These are phyloP conservation scores for Nomada flava DNA, from an alignment of 2,888 invertebrate species.

Conservation along the genomic window DNA sequence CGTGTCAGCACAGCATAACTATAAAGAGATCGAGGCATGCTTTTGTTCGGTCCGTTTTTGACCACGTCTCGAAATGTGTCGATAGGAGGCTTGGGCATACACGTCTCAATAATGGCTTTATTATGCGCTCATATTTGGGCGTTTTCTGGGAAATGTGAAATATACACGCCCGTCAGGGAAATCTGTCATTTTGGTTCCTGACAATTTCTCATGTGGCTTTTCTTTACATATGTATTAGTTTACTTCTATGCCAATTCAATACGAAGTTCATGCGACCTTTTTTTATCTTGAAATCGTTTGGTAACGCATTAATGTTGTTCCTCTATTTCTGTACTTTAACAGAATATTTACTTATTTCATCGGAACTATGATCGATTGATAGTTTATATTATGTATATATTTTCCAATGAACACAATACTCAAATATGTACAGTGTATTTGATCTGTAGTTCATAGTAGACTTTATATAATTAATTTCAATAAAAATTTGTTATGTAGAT, in stretches of 20 bases:
- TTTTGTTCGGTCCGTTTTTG: constrained; percentile 67
- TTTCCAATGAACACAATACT: no score
- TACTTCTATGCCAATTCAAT: background rate
- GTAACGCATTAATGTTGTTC: no score
- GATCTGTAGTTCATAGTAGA: no score
- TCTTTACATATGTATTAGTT: background rate
- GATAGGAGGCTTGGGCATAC: constrained; percentile 36
- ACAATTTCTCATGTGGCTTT: background rate
- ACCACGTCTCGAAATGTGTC: constrained; percentile 41
- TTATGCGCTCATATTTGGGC: constrained; percentile 64
- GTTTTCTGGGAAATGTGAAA: constrained; percentile 32
- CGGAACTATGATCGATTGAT: no score
- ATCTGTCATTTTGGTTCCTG: background rate
- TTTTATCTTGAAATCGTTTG: no score
- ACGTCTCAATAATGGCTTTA: constrained; percentile 69
- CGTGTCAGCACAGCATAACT: constrained; percentile 75
- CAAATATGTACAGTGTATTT: no score
- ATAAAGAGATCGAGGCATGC: constrained; percentile 76
- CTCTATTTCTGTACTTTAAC: no score
- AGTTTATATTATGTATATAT: no score
- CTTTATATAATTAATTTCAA: no score
- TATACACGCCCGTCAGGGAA: background rate
- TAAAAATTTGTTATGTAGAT: no score
- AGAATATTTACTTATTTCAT: no score
- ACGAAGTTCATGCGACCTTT: no score